Percentiles rank a stretch among this genome's conserved stretches.
Conservation (phyloP, 2,797 vertebrate species). For the Nyctalus aviator region DNA sequence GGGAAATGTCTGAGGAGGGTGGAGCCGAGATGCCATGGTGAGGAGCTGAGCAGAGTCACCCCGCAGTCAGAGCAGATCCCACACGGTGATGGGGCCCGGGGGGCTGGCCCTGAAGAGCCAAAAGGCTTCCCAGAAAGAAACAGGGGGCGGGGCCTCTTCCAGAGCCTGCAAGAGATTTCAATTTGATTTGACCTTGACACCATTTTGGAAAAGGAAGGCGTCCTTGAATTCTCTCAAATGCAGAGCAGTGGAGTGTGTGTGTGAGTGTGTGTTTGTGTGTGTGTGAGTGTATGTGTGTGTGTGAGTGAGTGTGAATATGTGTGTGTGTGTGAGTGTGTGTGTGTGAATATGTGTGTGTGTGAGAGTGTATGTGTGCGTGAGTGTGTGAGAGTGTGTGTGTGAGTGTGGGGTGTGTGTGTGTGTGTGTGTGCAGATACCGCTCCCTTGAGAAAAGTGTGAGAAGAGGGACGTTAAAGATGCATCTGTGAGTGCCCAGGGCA, state of each 20-base stretch:
- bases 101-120: neutral
- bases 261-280: too few relatives aligned
- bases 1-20: neutral
- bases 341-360: too few relatives aligned
- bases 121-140: neutral
- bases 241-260: neutral
- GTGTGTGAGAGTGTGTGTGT: too few relatives aligned
- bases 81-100: too few relatives aligned
- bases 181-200: neutral
- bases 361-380: too few relatives aligned
- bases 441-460: conserved; percentile 39
- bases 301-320: too few relatives aligned
- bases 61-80: neutral
- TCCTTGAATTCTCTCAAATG: conserved; percentile 15
- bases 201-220: neutral
- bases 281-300: too few relatives aligned
- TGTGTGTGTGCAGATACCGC: neutral
- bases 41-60: neutral
- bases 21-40: neutral
- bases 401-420: too few relatives aligned
- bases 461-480: conserved; percentile 23
- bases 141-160: neutral
- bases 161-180: neutral
- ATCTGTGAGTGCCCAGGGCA: neutral
- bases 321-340: neutral